Evolutionary conservation across 1,140 invertebrate genomes (phyloP).

Genomic region (Nasonia vitripennis): DNA sequence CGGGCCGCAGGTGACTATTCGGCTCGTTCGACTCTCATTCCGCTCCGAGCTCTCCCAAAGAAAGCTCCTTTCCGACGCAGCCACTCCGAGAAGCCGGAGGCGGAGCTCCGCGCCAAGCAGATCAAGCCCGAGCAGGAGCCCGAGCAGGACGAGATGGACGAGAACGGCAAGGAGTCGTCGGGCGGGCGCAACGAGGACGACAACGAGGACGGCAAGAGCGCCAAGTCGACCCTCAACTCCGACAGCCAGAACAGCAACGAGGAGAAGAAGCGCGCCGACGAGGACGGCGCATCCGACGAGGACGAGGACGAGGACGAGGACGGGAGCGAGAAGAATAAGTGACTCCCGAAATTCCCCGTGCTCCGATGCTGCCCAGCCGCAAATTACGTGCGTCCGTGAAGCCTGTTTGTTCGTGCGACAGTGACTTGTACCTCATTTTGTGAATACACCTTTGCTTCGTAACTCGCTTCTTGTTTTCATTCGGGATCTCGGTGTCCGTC

Average conservation of each 20-base stretch:
- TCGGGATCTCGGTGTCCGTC: too few relatives aligned
- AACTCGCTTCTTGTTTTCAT: neutral
- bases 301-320: conserved; percentile 52
- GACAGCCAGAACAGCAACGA: conserved; percentile 9
- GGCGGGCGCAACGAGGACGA: conserved; percentile 28
- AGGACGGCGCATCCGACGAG: conserved; percentile 50
- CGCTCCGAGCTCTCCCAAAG: too few relatives aligned
- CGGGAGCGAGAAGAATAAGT: conserved; percentile 40
- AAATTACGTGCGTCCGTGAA: neutral
- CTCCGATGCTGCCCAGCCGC: neutral
- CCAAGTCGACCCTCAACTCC: neutral
- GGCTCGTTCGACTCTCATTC: too few relatives aligned
- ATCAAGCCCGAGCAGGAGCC: conserved; percentile 18
- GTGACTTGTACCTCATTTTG: neutral
- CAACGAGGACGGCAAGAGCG: conserved; percentile 47
- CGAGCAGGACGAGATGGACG: conserved; percentile 48
- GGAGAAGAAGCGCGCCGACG: conserved; percentile 47
- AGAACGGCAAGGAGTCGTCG: neutral
- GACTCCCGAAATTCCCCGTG: neutral
- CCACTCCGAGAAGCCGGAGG: neutral
- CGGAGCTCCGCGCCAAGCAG: neutral
- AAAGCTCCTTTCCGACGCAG: neutral
- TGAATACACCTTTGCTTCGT: neutral
- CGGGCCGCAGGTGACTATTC: conserved; percentile 10
- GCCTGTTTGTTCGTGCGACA: neutral